Evolutionary conservation across 92 coral and sea anemone species (phyloP).

Genomic region (Scolanthus callimorphus): DNA sequence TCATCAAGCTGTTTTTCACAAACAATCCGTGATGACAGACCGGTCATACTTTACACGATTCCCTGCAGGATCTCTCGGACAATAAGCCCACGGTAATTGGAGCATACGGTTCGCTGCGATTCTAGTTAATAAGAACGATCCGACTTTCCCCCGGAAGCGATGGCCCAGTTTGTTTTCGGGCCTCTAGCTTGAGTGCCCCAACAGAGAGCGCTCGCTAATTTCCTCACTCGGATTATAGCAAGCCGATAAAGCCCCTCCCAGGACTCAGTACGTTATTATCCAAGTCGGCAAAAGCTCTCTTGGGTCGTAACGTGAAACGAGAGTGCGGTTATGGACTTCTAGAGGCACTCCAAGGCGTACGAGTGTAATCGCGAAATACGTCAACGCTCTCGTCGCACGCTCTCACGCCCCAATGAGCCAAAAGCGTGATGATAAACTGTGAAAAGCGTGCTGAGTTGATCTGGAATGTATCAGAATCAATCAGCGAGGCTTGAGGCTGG

Average conservation of each 20-base stretch:
- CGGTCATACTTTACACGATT: slow-evolving; percentile 63
- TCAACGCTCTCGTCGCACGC: too few species aligned
- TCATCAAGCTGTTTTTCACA: slow-evolving; percentile 81
- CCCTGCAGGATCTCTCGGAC: slow-evolving; percentile 56
- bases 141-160: slow-evolving; percentile 37
- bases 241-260: slow-evolving; percentile 65
- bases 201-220: slow-evolving; percentile 60
- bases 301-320: slow-evolving; percentile 3
- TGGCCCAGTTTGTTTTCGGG: slow-evolving; percentile 30
- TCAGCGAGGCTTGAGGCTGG: too few species aligned
- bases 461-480: too few species aligned
- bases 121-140: slow-evolving; percentile 10
- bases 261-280: slow-evolving; percentile 24
- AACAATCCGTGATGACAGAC: slow-evolving; percentile 81
- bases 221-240: slow-evolving; percentile 79
- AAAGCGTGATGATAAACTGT: too few species aligned
- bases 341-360: too few species aligned
- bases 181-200: slow-evolving; percentile 41
- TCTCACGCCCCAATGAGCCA: too few species aligned
- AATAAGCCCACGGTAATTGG: slow-evolving; percentile 25
- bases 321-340: not conserved
- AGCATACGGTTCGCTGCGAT: slow-evolving; percentile 18
- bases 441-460: not conserved
- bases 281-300: slow-evolving; percentile 12
- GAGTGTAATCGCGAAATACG: too few species aligned